Percentiles rank a stretch among this genome's conserved stretches.
Conservation (phyloP, 2,888 invertebrate genomes). For the Drosophila mulleri region DNA sequence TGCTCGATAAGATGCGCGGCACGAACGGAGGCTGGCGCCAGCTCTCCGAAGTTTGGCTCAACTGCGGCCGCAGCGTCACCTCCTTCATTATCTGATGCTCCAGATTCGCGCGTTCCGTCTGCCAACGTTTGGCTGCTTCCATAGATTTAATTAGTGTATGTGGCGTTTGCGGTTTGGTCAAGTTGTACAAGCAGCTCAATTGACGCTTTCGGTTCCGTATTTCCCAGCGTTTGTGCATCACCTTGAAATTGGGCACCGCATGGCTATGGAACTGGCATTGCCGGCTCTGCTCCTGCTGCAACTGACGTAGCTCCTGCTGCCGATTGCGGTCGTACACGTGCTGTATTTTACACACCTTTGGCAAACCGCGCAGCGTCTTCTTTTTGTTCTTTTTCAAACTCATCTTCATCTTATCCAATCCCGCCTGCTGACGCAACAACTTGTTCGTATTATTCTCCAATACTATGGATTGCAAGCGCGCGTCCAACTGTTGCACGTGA, state of each 20-base stretch:
- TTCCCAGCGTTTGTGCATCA: constrained; percentile 39
- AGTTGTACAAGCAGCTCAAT: constrained; percentile 13
- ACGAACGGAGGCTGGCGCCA: constrained; percentile 54
- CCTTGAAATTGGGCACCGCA: constrained; percentile 55
- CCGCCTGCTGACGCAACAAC: constrained; percentile 57
- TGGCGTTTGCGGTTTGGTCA: constrained; percentile 54
- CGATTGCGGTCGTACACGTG: constrained; percentile 36
- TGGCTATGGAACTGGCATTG: constrained; percentile 31
- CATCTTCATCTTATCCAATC: constrained; percentile 29
- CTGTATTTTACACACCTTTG: constrained; percentile 20
- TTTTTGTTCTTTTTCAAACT: rapidly evolving
- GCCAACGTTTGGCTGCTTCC: constrained; percentile 23
- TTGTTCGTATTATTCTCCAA: constrained; percentile 32
- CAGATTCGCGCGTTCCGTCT: not conserved
- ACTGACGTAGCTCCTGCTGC: not conserved
- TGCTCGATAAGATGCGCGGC: constrained; percentile 42
- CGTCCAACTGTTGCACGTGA: constrained; percentile 20
- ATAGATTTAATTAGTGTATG: constrained; percentile 44
- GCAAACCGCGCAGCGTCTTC: constrained; percentile 12
- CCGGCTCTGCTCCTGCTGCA: not conserved
- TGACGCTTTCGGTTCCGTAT: constrained; percentile 18
- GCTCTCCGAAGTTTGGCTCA: not conserved
- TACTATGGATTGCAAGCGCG: constrained; percentile 29
- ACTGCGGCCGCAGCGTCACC: not conserved
- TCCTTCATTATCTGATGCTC: not conserved